These are phyloP conservation scores for Caenorhabditis parvicauda DNA, from an alignment of 2,888 invertebrate genomes.

Conservation along the genomic window DNA sequence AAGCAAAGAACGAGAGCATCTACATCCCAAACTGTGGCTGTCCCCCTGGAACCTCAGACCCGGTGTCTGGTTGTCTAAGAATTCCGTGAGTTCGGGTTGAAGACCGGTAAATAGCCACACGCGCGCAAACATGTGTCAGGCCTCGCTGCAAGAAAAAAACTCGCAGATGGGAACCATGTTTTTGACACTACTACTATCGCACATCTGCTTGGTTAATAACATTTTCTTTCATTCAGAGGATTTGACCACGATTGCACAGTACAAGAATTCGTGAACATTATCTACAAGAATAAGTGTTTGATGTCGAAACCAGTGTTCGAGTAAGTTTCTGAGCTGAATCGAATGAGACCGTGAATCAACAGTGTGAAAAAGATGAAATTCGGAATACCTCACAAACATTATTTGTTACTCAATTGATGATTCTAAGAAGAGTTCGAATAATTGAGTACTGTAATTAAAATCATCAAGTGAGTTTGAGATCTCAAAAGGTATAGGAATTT, in stretches of 20 bases:
- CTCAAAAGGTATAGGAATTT: too few relatives aligned
- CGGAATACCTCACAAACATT: too few relatives aligned
- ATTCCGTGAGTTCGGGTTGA: constrained; percentile 41
- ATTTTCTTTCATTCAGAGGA: constrained; percentile 38
- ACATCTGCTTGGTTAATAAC: neutral
- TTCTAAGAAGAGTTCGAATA: too few relatives aligned
- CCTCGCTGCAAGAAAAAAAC: too few relatives aligned
- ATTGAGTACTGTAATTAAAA: too few relatives aligned
- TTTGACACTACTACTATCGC: neutral
- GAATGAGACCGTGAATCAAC: too few relatives aligned
- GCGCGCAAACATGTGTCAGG: neutral
- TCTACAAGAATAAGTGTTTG: constrained; percentile 53
- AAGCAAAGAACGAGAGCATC: constrained; percentile 28
- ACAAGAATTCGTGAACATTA: constrained; percentile 53
- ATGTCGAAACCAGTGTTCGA: constrained; percentile 11
- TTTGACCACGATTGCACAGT: constrained; percentile 61
- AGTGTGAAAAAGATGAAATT: too few relatives aligned
- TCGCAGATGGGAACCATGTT: neutral
- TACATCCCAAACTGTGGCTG: constrained; percentile 35
- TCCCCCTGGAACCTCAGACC: constrained; percentile 10
- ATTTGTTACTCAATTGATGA: too few relatives aligned
- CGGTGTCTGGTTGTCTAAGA: constrained; percentile 42
- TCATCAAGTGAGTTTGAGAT: too few relatives aligned
- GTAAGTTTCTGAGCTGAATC: constrained; percentile 6
- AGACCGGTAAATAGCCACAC: neutral